Conservation (phyloP, 1,140 invertebrate species). For the Drosophila novamexicana region DNA sequence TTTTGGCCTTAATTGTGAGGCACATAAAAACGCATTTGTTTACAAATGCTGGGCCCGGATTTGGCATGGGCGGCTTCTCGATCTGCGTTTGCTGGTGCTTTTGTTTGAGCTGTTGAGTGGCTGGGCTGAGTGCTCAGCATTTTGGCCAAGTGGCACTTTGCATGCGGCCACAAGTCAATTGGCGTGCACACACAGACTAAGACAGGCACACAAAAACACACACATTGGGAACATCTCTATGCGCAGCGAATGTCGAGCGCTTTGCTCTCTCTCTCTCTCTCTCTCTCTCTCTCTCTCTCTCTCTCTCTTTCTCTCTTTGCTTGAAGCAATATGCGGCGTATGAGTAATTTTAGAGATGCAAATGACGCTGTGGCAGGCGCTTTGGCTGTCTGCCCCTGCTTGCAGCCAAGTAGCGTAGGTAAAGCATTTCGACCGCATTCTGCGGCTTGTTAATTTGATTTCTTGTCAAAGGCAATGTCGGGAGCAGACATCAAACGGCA, state of each 20-base stretch:
- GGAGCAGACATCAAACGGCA: constrained; percentile 35
- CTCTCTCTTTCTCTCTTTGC: neutral
- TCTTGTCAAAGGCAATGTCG: constrained; percentile 68
- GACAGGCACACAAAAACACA: constrained; percentile 2
- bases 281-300: neutral
- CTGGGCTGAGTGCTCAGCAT: constrained; percentile 50
- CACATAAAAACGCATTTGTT: constrained; percentile 33
- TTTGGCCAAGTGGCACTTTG: constrained; percentile 68
- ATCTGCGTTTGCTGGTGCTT: neutral
- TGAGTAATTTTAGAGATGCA: constrained; percentile 51
- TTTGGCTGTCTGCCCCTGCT: neutral
- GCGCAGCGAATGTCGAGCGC: constrained; percentile 13
- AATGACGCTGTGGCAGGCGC: constrained; percentile 4
- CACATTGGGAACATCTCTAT: neutral
- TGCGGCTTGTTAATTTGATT: constrained; percentile 76
- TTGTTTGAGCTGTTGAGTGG: constrained; percentile 35
- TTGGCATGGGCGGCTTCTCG: neutral
- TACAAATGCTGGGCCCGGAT: neutral
- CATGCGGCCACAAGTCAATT: constrained; percentile 60
- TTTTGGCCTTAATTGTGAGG: constrained; percentile 8
- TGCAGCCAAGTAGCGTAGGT: constrained; percentile 4
- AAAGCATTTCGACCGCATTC: constrained; percentile 54
- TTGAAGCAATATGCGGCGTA: constrained; percentile 50
- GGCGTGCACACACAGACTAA: constrained; percentile 34
- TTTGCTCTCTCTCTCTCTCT: neutral